phyloP scores from a whole-genome alignment of 1,140 invertebrate genomes.

The Drosophila equinoxialis region DNA sequence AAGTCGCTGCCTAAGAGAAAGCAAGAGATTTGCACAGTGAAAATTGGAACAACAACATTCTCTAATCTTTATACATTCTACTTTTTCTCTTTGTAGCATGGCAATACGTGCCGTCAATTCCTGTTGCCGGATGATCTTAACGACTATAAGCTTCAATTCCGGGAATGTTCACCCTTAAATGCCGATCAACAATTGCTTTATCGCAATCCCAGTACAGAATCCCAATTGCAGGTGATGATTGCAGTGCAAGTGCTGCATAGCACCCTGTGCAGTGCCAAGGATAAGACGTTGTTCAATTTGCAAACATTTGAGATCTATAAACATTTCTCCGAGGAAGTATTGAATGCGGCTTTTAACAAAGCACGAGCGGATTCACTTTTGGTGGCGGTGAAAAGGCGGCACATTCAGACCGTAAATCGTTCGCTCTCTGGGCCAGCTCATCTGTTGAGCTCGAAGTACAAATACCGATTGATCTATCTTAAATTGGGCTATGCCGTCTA shows the following conservation, averaged over 20 bases:
- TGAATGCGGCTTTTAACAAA: conserved; percentile 85
- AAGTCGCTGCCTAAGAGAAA: too few relatives aligned
- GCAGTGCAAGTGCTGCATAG: conserved; percentile 86
- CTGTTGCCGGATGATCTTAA: conserved; percentile 62
- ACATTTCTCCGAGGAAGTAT: conserved; percentile 86
- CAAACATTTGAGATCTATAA: conserved; percentile 89
- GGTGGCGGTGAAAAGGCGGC: conserved; percentile 68
- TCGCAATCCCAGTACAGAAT: conserved; percentile 82
- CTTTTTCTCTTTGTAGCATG: conserved; percentile 13
- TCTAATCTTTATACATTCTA: not conserved
- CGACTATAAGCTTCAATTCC: conserved; percentile 49
- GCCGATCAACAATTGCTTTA: conserved; percentile 64
- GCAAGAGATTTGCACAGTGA: too few relatives aligned
- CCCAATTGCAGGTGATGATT: conserved; percentile 84
- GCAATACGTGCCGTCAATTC: conserved; percentile 46
- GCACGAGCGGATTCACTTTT: conserved; percentile 86
- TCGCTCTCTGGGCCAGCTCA: conserved; percentile 67
- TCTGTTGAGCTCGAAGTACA: conserved; percentile 73
- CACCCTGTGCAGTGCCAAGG: conserved; percentile 86
- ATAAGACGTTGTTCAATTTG: conserved; percentile 86
- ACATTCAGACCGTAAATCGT: conserved; percentile 52
- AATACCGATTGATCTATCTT: conserved; percentile 57
- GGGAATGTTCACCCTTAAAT: conserved; percentile 40
- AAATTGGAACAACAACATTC: too few relatives aligned
- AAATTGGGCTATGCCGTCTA: conserved; percentile 58